A percentile compares a stretch with the other conserved stretches of the same genome.
These are phyloP conservation scores for Nemopilema nomurai DNA, from an alignment of 30 jellyfish, hydroid and myxozoan genomes.

Conservation along the genomic window DNA sequence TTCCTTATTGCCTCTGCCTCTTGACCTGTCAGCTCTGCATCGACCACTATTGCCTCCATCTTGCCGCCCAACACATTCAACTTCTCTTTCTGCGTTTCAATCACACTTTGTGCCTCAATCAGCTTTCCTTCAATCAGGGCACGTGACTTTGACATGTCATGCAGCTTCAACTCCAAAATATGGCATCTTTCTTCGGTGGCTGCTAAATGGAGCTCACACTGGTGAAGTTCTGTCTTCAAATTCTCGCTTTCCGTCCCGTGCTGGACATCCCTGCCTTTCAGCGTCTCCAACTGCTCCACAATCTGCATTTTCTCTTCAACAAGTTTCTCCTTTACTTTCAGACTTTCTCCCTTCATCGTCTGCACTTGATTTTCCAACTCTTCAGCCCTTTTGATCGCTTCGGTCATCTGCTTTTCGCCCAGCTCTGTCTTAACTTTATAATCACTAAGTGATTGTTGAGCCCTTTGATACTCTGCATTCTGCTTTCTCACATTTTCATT, in stretches of 20 bases:
- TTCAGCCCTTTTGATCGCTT: neutral
- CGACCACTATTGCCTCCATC: slow-evolving; percentile 20
- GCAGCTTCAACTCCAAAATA: slow-evolving; percentile 32
- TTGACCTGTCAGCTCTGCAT: neutral
- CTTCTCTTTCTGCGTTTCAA: slow-evolving; percentile 37
- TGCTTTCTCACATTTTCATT: neutral
- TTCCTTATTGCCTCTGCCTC: slow-evolving; percentile 9
- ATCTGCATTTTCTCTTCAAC: neutral
- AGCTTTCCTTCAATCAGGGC: slow-evolving; percentile 52
- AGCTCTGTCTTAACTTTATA: slow-evolving; percentile 4
- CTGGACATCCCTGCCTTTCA: neutral
- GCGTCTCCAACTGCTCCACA: slow-evolving; percentile 8
- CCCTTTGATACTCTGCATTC: neutral
- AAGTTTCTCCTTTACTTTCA: neutral
- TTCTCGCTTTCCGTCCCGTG: slow-evolving; percentile 1
- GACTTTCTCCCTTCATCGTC: neutral
- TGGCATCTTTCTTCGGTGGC: slow-evolving; percentile 49
- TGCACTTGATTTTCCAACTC: slow-evolving; percentile 6
- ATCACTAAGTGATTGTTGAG: neutral
- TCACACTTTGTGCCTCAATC: slow-evolving; percentile 35
- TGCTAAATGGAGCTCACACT: slow-evolving; percentile 43
- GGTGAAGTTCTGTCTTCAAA: slow-evolving; percentile 24
- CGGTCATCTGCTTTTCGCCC: slow-evolving; percentile 3
- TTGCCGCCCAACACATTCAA: slow-evolving; percentile 26
- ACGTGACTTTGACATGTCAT: slow-evolving; percentile 34